Evolutionary conservation across 2,888 invertebrate species (phyloP).

Genomic region (Embidobia sp.): DNA sequence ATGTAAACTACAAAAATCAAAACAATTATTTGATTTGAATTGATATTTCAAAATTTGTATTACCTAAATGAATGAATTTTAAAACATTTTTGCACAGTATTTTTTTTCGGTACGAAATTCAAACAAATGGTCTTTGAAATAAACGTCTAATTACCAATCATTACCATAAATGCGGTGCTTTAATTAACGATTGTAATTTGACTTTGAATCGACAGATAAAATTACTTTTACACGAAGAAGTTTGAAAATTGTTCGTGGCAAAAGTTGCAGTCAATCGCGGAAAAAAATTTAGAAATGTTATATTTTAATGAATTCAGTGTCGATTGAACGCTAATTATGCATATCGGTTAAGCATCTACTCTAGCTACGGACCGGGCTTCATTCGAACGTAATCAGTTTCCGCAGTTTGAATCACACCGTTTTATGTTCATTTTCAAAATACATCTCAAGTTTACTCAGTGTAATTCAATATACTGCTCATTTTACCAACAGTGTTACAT

Average conservation of each 20-base stretch:
- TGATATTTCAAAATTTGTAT: too few species aligned
- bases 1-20: too few species aligned
- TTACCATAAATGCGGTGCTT: constrained; percentile 14
- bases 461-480: too few species aligned
- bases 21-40: too few species aligned
- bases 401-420: constrained; percentile 17
- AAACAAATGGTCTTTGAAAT: constrained; percentile 15
- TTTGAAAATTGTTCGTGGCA: constrained; percentile 9
- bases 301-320: constrained; percentile 13
- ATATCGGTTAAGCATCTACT: background rate
- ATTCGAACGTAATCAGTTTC: constrained; percentile 19
- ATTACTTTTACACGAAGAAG: constrained; percentile 23
- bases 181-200: constrained; percentile 25
- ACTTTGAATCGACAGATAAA: constrained; percentile 14
- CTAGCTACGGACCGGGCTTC: background rate
- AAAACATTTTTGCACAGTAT: background rate
- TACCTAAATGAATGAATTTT: too few species aligned
- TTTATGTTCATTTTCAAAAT: too few species aligned
- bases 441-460: too few species aligned
- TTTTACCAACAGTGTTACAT: too few species aligned
- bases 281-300: constrained; percentile 18
- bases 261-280: background rate
- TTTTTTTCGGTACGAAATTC: background rate
- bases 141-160: constrained; percentile 15
- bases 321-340: constrained; percentile 24